Base-by-base conservation (phyloP, 1,140 invertebrate genomes). In the Hirudo medicinalis region DNA sequence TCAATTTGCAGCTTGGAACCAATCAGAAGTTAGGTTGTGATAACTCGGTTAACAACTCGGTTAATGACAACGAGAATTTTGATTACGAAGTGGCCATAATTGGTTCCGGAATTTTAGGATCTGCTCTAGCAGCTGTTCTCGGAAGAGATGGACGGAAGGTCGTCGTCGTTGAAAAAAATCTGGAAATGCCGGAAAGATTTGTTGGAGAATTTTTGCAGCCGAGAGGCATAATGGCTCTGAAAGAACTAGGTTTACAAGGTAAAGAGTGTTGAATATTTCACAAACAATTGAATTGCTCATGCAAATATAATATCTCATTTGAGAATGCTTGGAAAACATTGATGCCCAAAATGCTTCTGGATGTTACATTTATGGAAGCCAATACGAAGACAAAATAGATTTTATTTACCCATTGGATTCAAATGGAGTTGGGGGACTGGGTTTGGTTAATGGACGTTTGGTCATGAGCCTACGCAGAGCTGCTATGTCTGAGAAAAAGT, bases 171-270 rank as follows among this genome's bases (percentile, higher is more conserved):
- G 78, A 79, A 70, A 60, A 78, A 69, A 77, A 79, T 72, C 25
- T 79, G 67, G 77, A 76, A 70, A 74, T 79, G 70, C 78, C 78
- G 29, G 78, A 79, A 70, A 72, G 78, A 67, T 79, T 79, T 54
- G 76, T 79, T 25, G 78, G 78, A 13, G 78, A 79, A 71, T 70
- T 79, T 43, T 74, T 79, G 54, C 78, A 79, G 69, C 78, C 78
- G 40, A 78, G 78, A 54, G 78, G 78, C 27, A 67, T 74, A 27
- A 71, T 72, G 49, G 78, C 76, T 25, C 71, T 79, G 22, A 60
- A 55, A 3, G 75, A 75, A 68, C 74, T 79, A 29, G 77, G n/a
- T n/a, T n/a, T n/a, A n/a, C n/a, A n/a, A n/a, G n/a, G n/a, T n/a
- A n/a, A n/a, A n/a, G n/a, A n/a, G n/a, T n/a, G n/a, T n/a, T n/a